A percentile compares a stretch with the other conserved stretches of the same genome.
Conservation (phyloP, 35 echinoderm and acorn worm species). For the Lytechinus variegatus region DNA sequence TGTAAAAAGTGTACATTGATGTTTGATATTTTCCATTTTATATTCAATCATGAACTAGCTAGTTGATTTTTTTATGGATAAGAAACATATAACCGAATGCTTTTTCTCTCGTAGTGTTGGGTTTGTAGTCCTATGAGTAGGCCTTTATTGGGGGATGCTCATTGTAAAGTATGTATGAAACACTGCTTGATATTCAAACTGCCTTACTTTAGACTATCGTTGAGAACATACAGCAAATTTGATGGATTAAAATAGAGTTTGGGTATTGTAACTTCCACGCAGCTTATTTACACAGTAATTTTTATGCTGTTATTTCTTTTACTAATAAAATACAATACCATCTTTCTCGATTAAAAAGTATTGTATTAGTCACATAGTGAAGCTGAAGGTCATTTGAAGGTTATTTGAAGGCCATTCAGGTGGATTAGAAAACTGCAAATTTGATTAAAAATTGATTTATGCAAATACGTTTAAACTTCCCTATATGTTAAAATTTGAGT, state of each 20-base stretch:
- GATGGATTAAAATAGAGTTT: background rate
- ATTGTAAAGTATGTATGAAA: conserved; percentile 20
- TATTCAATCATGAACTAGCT: background rate
- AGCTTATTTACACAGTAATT: background rate
- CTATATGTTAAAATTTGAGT: background rate
- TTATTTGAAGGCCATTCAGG: background rate
- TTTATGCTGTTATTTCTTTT: background rate
- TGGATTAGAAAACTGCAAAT: no score
- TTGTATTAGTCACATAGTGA: background rate
- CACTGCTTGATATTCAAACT: background rate
- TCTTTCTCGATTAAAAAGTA: background rate
- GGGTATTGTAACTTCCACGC: background rate
- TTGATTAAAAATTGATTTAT: background rate
- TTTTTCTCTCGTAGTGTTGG: background rate
- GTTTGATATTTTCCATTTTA: conserved; percentile 20
- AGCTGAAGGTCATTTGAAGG: background rate
- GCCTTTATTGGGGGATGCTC: background rate
- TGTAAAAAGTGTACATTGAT: conserved; percentile 5
- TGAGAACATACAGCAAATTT: background rate
- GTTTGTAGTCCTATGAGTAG: background rate
- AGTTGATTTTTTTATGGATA: conserved; percentile 1
- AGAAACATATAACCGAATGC: background rate
- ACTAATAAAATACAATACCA: background rate
- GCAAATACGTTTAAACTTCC: background rate
- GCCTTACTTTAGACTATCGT: background rate